Evolutionary conservation across 1,140 invertebrate genomes (phyloP).

Genomic region (Drosophila ficusphila): DNA sequence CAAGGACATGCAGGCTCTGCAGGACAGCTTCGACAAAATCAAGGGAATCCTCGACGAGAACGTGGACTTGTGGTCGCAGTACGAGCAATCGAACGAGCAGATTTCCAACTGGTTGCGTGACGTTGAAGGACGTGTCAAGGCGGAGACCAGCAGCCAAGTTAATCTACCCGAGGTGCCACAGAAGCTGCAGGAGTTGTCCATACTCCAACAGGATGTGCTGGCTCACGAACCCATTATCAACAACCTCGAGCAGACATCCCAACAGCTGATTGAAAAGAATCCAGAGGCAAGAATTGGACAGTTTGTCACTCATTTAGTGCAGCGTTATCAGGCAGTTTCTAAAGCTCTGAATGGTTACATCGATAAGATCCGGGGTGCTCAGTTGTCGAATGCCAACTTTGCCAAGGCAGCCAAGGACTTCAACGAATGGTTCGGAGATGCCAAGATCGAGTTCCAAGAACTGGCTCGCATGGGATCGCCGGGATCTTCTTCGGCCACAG

Average conservation of each 20-base stretch:
- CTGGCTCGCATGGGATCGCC: conserved; percentile 82
- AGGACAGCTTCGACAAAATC: conserved; percentile 88
- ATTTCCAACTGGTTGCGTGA: conserved; percentile 94
- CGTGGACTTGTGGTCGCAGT: conserved; percentile 91
- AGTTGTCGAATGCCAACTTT: conserved; percentile 88
- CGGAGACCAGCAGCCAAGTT: conserved; percentile 89
- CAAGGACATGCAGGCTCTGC: conserved; percentile 89
- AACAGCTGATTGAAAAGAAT: conserved; percentile 90
- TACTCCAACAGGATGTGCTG: conserved; percentile 87
- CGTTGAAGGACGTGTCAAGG: conserved; percentile 91
- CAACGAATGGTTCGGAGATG: conserved; percentile 91
- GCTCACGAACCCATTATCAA: conserved; percentile 88
- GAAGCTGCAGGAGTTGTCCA: conserved; percentile 89
- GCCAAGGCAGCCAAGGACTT: conserved; percentile 88
- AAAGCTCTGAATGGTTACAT: conserved; percentile 90
- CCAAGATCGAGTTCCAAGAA: conserved; percentile 86
- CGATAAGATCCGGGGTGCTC: conserved; percentile 88
- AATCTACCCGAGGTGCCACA: conserved; percentile 88
- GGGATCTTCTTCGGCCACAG: conserved; percentile 78
- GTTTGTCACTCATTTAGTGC: conserved; percentile 91
- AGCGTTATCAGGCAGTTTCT: conserved; percentile 90
- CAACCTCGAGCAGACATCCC: conserved; percentile 88
- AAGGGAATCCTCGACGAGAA: conserved; percentile 89
- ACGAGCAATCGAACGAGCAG: conserved; percentile 91
- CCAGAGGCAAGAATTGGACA: conserved; percentile 93